Evolutionary conservation across 2,888 invertebrate species (phyloP).

Genomic region (Xanthorhoe spadicearia): DNA sequence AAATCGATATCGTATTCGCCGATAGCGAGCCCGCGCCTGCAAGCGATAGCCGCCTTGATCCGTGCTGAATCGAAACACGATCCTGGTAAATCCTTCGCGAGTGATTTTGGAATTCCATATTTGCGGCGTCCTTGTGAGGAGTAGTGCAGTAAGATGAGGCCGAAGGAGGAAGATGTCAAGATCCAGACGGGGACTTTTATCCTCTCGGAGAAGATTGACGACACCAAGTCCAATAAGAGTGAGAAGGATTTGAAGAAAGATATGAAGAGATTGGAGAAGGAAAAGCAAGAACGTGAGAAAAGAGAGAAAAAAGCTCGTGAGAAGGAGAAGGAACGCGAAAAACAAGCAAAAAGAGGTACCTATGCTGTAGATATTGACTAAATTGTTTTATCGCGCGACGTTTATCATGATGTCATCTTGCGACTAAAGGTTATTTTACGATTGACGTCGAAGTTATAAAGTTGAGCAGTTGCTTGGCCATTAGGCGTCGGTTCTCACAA

Average conservation of each 20-base stretch:
- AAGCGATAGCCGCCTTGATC: slow-evolving; percentile 62
- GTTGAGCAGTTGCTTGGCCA: slow-evolving; percentile 49
- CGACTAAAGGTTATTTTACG: slow-evolving; percentile 54
- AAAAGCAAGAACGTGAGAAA: slow-evolving; percentile 79
- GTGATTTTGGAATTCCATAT: slow-evolving; percentile 68
- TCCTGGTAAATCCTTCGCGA: slow-evolving; percentile 60
- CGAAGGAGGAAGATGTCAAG: slow-evolving; percentile 76
- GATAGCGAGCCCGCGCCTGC: slow-evolving; percentile 63
- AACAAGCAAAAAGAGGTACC: slow-evolving; percentile 79
- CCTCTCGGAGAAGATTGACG: slow-evolving; percentile 83
- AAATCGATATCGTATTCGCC: slow-evolving; percentile 66
- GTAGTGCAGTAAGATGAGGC: slow-evolving; percentile 66
- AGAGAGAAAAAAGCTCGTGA: slow-evolving; percentile 81
- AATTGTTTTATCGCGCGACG: slow-evolving; percentile 21
- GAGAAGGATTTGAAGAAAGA: slow-evolving; percentile 83
- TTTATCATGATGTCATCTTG: slow-evolving; percentile 66
- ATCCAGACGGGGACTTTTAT: slow-evolving; percentile 83
- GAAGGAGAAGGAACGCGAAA: slow-evolving; percentile 80
- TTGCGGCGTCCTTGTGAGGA: slow-evolving; percentile 62
- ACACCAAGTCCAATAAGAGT: slow-evolving; percentile 77
- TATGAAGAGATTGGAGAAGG: slow-evolving; percentile 80
- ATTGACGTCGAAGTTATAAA: slow-evolving; percentile 49
- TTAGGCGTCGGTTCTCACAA: slow-evolving; percentile 49
- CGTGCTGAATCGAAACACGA: slow-evolving; percentile 67
- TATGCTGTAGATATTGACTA: slow-evolving; percentile 39